Evolutionary conservation across 2,888 invertebrate genomes (phyloP).

Genomic region (Apotomis capreana): DNA sequence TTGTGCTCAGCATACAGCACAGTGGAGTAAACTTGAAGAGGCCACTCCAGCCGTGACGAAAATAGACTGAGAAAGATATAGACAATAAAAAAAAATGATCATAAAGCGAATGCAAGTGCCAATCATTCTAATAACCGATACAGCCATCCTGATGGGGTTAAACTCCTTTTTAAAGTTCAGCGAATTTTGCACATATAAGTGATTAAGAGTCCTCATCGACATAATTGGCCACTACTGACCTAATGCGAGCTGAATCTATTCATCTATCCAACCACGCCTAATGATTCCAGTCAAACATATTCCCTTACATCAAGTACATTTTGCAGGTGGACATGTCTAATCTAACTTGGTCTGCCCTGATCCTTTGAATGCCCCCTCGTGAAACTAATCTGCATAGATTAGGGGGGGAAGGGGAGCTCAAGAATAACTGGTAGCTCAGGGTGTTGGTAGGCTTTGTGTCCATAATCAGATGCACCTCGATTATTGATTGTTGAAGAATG

Average conservation of each 20-base stretch:
- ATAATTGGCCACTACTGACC: constrained; percentile 17
- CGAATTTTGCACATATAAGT: background rate
- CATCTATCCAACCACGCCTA: constrained; percentile 23
- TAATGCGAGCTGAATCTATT: background rate
- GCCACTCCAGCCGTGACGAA: no score
- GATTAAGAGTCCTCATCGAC: background rate
- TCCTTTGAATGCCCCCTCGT: constrained; percentile 65
- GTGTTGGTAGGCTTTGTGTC: constrained; percentile 61
- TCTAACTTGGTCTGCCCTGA: constrained; percentile 60
- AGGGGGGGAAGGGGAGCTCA: constrained; percentile 55
- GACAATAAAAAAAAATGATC: no score
- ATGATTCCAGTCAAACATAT: constrained; percentile 50
- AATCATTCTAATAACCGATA: background rate
- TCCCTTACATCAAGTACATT: constrained; percentile 58
- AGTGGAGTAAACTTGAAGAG: no score
- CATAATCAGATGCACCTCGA: constrained; percentile 63
- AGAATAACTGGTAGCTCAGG: constrained; percentile 52
- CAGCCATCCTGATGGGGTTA: background rate
- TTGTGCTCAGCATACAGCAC: no score
- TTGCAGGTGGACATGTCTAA: constrained; percentile 72
- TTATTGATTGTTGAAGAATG: constrained; percentile 54
- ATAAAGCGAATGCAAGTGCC: no score
- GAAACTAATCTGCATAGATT: constrained; percentile 61
- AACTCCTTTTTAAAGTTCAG: no score
- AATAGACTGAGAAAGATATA: no score